Base-by-base conservation (phyloP, 2,797 vertebrate species). In the Enteromius thamalakanensis region DNA sequence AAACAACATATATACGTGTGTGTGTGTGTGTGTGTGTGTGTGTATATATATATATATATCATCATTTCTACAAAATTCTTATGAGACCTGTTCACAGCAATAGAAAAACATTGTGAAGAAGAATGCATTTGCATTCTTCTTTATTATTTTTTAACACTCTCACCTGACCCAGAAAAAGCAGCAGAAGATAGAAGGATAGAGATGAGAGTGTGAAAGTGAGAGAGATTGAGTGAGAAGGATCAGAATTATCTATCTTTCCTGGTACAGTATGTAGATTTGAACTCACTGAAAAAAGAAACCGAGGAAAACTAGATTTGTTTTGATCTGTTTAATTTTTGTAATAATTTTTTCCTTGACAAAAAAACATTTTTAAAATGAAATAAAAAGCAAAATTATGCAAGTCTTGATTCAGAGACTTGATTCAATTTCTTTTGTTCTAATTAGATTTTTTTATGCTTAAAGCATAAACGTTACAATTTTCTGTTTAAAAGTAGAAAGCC, bases 141-240 rank as follows among this genome's bases (percentile, higher is more conserved):
- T 55, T 67, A 47, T 26, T 26, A 26, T 26, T 26, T 26, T 49
- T 64, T 69, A 32, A 42, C 17, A 69, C 70, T 64, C 58, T 62
- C 21, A 45, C n/a, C 84, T 85, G 65, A 80, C 51, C 72, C 45
- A 17, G 45, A 58, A 86, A 75, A 72, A 76, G 14, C 58, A 72
- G 26, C 32, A 64, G 69, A 65, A 58, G 82, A 77, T 75, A 11
- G 45, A 79, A 37, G 32, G 55, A 49, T 34, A 49, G 60, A 26
- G 81, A 62, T 71, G 26, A 84, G 58, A 47, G 42, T 29, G 42
- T 62, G 81, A 83, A 69, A 86, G 47, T 51, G 70, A 72, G 49
- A 75, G 37, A 55, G 34, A 82, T 49, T 65, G 29, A 58, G 47
- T 42, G 58, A 65, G 67, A 53, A 17, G 58, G 69, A 64, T 70